Evolutionary conservation across 2,113 vertebrate species (phyloP), one percentile per base, ranked within the genome.

Genomic region (Neolamprologus fasciatus): DNA sequence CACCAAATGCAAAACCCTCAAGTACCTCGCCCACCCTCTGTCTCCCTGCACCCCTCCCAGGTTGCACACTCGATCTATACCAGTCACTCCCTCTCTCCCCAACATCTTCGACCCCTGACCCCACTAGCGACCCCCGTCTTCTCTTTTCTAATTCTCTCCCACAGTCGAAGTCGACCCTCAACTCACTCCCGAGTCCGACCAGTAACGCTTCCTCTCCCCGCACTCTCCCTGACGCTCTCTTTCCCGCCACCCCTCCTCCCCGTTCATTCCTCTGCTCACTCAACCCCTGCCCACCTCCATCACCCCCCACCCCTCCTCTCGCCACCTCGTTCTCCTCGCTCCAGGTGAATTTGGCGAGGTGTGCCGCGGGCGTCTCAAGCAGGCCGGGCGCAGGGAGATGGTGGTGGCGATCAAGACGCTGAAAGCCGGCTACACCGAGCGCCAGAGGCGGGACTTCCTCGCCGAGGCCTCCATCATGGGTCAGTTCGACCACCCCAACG

Each of bases 401-500:
- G 98, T 99, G 0, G 99, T 99, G 94, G 99, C 99, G 53, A 99
- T 99, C 85, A 99, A 99, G 95, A 99, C 98, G 0, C 96, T 99
- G 92, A 99, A 99, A 91, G 98, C 98, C 5, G 98, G 98, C 82
- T 99, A 99, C 96, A 99, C 99, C 0, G 99, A 99, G 93, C 95
- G 97, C 21, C 99, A 99, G 95, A 96, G 99, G 90, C 96, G 99
- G 28, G 99, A 99, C 95, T 99, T 99, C 95, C 96, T 99, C 5
- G 98, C 97, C 0, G 99, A 99, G 90, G 98, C 99, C 51, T 99
- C 98, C 84, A 99, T 99, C 96, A 99, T 99, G 99, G 99, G 98
- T 37, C 99, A 99, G 96, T 99, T 99, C 0, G 99, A 99, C 95
- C 99, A 99, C 82, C 99, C 99, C 91, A 99, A 99, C 90, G 99